Conservation (phyloP, 2,113 vertebrate species). For the Vidua macroura region DNA sequence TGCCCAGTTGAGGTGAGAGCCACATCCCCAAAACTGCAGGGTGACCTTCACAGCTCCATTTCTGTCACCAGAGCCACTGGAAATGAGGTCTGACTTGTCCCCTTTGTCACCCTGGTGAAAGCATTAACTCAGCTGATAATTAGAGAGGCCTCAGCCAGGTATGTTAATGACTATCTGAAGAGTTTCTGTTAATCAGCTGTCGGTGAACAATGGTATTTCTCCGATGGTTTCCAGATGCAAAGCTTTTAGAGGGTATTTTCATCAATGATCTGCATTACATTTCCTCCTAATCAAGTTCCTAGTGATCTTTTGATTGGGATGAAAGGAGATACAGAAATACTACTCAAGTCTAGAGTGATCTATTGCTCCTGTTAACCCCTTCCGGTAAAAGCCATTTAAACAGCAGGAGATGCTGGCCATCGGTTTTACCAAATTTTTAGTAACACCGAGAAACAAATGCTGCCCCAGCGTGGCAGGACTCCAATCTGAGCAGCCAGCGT, state of each 20-base stretch:
- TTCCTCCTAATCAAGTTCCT: slow-evolving; percentile 13
- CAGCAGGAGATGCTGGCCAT: not conserved
- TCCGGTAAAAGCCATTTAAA: not conserved
- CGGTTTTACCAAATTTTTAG: not conserved
- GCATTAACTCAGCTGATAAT: not conserved
- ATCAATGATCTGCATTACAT: not conserved
- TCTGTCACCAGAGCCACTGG: not conserved
- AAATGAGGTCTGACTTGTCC: not conserved
- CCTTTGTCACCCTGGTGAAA: not conserved
- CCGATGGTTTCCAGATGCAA: not conserved
- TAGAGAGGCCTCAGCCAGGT: not conserved
- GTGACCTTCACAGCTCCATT: not conserved
- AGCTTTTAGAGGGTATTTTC: not conserved
- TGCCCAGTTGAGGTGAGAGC: not conserved
- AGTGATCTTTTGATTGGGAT: not conserved
- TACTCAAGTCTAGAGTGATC: not conserved
- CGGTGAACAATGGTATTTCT: not conserved
- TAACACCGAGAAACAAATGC: not conserved
- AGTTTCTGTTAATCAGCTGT: not conserved
- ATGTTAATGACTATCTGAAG: not conserved
- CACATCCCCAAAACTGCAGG: not conserved
- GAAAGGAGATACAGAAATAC: not conserved
- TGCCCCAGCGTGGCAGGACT: not conserved
- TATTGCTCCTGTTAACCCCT: not conserved
- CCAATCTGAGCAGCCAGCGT: not conserved